Evolutionary conservation across 2,113 vertebrate genomes (phyloP).

Genomic region (Sylvia atricapilla): DNA sequence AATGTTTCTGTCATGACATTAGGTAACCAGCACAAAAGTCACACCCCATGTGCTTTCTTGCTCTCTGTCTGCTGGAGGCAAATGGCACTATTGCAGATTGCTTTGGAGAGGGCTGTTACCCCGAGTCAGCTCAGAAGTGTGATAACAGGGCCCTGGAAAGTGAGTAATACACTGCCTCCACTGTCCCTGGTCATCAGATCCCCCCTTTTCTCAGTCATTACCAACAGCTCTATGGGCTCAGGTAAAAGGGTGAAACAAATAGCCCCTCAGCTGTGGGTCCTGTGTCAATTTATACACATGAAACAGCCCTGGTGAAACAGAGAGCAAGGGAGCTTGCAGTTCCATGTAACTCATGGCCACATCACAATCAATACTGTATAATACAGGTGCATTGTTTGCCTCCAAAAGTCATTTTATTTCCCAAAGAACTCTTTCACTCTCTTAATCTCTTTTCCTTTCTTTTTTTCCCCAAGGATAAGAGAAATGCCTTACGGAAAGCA

Average conservation of each 20-base stretch:
- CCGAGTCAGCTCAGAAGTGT: background rate
- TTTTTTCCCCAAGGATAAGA: background rate
- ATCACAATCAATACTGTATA: background rate
- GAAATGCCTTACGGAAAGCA: background rate
- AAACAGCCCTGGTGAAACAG: background rate
- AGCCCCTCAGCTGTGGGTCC: background rate
- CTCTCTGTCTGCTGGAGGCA: background rate
- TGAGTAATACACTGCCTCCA: background rate
- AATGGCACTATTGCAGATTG: background rate
- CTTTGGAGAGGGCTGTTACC: background rate
- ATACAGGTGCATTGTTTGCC: background rate
- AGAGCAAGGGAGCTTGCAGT: conserved; percentile 25
- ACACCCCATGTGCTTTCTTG: background rate
- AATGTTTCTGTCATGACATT: background rate
- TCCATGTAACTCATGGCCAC: background rate
- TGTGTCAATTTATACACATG: background rate
- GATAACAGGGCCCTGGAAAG: background rate
- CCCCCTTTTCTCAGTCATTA: background rate
- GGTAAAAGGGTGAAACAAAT: background rate
- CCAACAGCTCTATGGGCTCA: background rate
- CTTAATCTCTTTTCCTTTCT: background rate
- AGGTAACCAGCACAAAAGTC: background rate
- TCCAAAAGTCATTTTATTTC: background rate
- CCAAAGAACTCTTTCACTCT: background rate
- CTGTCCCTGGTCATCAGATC: background rate